Evolutionary conservation across 1,140 invertebrate species (phyloP), one percentile per base, ranked within the genome.

Genomic region (Augochlora pura): DNA sequence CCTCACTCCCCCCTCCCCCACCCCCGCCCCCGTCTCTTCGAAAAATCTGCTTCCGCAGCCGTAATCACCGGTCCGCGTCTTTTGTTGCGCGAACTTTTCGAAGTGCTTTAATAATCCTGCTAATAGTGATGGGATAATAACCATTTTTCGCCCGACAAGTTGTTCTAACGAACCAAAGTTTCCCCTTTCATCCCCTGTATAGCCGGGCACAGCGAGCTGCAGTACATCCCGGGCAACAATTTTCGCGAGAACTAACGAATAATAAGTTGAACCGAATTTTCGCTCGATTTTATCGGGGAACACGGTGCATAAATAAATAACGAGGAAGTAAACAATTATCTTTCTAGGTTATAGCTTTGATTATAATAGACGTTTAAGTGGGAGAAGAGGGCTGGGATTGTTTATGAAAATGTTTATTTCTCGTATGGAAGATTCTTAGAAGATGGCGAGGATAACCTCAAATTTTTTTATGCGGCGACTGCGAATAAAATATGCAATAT

Each of bases 121-220:
- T 70, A 59, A 70, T 70, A 70, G n/a, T 32, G 52, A 70, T 16
- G 52, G 23, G 68, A 39, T 70, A 70, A 59, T 70, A 67, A 67
- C 65, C 52, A 70, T 70, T 70, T 59, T 32, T 39, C 57, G 32
- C 49, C 7, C 52, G 12, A 23, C 68, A 59, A 70, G 21, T 54
- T 59, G 32, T 70, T 70, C 68, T 59, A 59, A 70, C 68, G 68
- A 59, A 70, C 32, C 32, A 39, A 39, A 70, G 32, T 70, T 59
- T 59, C 68, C 32, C 3, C 52, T 59, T 70, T 70, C 27, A 39
- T 39, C 68, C 32, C 32, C 32, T 59, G 14, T 70, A 59, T 59
- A 12, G n/a, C 42, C 12, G n/a, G 14, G n/a, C 14, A 32, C 39
- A 52, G 32, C 32, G 52, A 59, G n/a, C 6, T 39, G 39, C 68